Percentiles rank a stretch among this genome's conserved stretches.
phyloP scores from a whole-genome alignment of 1,140 invertebrate species.

The Metopolophium dirhodum region DNA sequence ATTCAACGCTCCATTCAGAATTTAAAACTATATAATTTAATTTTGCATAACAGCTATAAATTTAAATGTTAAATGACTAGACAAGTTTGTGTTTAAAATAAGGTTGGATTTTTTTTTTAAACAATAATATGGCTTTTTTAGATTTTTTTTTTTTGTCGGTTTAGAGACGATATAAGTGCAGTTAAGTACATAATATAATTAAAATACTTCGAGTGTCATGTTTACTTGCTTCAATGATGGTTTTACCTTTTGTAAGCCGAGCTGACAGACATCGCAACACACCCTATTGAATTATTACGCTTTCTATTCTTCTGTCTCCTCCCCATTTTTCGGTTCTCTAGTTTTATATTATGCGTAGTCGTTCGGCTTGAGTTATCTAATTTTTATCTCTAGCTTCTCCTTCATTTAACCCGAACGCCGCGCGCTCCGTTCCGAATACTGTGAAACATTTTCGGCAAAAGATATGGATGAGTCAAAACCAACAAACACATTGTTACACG shows the following conservation, averaged over 20 bases:
- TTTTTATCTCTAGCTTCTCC: slow-evolving; percentile 21
- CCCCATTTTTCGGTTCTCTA: not conserved
- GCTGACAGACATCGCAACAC: not conserved
- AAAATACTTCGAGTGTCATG: not conserved
- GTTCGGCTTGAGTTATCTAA: not conserved
- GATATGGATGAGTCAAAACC: not conserved
- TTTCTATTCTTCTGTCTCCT: not conserved
- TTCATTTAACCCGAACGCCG: not conserved
- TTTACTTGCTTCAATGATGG: not conserved
- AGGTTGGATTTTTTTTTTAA: not conserved
- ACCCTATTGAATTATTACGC: not conserved
- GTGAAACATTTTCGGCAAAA: not conserved
- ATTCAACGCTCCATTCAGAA: no score
- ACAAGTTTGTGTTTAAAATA: not conserved
- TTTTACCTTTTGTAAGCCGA: not conserved
- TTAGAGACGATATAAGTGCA: not conserved
- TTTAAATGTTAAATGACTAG: not conserved
- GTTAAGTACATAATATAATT: not conserved
- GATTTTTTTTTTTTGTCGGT: not conserved
- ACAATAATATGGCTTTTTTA: not conserved
- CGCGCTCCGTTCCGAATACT: not conserved
- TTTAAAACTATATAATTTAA: no score
- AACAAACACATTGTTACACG: not conserved
- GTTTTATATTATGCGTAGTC: not conserved
- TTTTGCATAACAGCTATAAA: no score